These are phyloP conservation scores for Cyphomyrmex costatus DNA, from an alignment of 1,140 invertebrate genomes.

Conservation along the genomic window DNA sequence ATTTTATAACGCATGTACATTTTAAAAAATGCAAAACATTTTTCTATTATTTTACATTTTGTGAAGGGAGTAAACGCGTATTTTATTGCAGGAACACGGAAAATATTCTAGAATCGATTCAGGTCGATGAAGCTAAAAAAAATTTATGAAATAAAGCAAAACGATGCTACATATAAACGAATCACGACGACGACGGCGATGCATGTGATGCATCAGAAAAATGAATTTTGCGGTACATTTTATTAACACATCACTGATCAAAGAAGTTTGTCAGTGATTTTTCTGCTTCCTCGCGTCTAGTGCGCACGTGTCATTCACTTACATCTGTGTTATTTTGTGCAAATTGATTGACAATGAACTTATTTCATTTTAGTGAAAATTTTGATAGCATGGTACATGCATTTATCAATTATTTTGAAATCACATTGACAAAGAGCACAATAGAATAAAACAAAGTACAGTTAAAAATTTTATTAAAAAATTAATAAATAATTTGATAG, in stretches of 20 bases:
- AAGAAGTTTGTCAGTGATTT: slow-evolving; percentile 65
- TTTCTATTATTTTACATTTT: background rate
- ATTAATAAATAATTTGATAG: background rate
- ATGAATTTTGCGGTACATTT: slow-evolving; percentile 55
- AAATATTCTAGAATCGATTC: background rate
- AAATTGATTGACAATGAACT: slow-evolving; percentile 22
- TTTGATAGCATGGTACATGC: background rate
- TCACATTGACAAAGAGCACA: background rate
- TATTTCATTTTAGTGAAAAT: background rate
- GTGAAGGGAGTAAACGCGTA: background rate
- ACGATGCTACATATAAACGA: slow-evolving; percentile 43
- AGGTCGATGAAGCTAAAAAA: background rate
- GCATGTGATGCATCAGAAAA: slow-evolving; percentile 51
- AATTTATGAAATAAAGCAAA: slow-evolving; percentile 6
- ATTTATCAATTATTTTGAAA: slow-evolving; percentile 1
- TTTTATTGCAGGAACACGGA: background rate
- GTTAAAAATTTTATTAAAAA: background rate
- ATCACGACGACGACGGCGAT: background rate
- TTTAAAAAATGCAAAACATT: background rate
- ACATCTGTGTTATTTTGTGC: slow-evolving; percentile 47
- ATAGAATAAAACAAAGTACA: background rate
- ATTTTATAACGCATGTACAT: background rate
- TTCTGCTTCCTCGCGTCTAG: background rate
- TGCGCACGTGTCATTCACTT: slow-evolving; percentile 6
- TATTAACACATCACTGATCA: slow-evolving; percentile 70